Base-by-base conservation (phyloP, 2,113 vertebrate genomes). In the Cheirogaleus medius region DNA sequence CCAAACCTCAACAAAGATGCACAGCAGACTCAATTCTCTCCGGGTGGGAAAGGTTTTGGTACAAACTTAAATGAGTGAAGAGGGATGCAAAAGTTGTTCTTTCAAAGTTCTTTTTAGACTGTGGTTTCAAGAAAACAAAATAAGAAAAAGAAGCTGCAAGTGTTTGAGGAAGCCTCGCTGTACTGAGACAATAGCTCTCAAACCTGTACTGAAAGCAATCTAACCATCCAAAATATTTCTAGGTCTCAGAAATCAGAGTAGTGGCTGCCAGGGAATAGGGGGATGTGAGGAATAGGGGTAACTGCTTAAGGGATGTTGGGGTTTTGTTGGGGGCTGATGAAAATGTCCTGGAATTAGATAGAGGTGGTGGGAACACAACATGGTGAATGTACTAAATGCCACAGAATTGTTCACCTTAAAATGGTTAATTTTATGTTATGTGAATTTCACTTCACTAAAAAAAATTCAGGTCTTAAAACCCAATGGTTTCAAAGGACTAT, bases 111-210 rank as follows among this genome's bases (percentile, higher is more conserved):
- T 83, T 69, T 77, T 47, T 18, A 82, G 44, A 34, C 39, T 68
- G 8, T 11, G 21, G 32, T 96, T 89, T 89, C 63, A 49, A 93
- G 42, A 88, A 84, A 74, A 60, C 66, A 82, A 92, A 86, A 42
- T 37, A 81, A 91, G 77, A 74, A 34, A 49, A 90, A 64, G 29
- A 74, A 93, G 2, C 6, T 14, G 1, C 64, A 44, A 90, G 73
- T 6, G 0, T 12, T 68, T 76, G 54, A 42, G 39, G 34, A 14
- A 66, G 49, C 4, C 4, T 39, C 42, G 39, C 9, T 42, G 52
- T 29, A 13, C 52, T 34, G 15, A 85, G 25, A 69, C 15, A 37
- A 21, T 15, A 42, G 18, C 12, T 63, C 60, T 73, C 69, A 47
- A 83, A 73, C n/a, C 29, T 74, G 17, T 23, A 52, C 25, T 42